Conservation (phyloP, 2,888 invertebrate species). For the Orchesellides sinensis region DNA sequence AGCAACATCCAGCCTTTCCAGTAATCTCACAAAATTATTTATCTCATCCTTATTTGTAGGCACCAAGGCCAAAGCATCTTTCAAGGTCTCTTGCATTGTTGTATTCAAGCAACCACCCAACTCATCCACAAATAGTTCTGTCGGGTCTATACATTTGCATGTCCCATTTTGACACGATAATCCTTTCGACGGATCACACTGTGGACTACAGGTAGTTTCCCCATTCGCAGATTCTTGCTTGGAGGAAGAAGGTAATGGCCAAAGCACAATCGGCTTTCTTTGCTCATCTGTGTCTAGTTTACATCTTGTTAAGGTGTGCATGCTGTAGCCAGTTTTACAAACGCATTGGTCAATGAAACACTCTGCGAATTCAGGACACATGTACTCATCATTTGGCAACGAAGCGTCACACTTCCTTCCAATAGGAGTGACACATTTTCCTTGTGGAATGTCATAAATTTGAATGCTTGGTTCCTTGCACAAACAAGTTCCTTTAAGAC, state of each 20-base stretch:
- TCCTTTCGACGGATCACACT: constrained; percentile 60
- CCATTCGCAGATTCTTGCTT: too few species aligned
- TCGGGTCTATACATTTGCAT: constrained; percentile 38
- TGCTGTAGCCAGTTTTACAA: constrained; percentile 57
- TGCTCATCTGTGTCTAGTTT: constrained; percentile 38
- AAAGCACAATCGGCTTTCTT: constrained; percentile 44
- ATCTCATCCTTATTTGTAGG: constrained; percentile 35
- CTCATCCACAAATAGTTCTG: constrained; percentile 49
- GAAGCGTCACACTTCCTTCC: constrained; percentile 46
- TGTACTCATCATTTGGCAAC: not conserved
- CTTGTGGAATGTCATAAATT: constrained; percentile 36
- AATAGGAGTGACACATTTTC: constrained; percentile 41
- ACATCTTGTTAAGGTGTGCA: constrained; percentile 55
- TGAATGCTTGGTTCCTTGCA: constrained; percentile 17
- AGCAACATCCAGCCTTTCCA: constrained; percentile 21
- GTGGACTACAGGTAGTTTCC: not conserved
- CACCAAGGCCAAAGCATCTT: constrained; percentile 37
- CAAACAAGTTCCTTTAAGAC: constrained; percentile 41
- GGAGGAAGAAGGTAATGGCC: too few species aligned
- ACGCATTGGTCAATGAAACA: constrained; percentile 52
- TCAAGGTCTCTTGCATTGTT: constrained; percentile 41
- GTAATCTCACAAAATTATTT: constrained; percentile 42
- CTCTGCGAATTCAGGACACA: constrained; percentile 55
- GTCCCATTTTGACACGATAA: constrained; percentile 40
- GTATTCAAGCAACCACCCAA: constrained; percentile 58